Percentiles rank a stretch among this genome's conserved stretches.
These are phyloP conservation scores for Morpho helenor DNA, from an alignment of 2,888 invertebrate species.

Conservation along the genomic window DNA sequence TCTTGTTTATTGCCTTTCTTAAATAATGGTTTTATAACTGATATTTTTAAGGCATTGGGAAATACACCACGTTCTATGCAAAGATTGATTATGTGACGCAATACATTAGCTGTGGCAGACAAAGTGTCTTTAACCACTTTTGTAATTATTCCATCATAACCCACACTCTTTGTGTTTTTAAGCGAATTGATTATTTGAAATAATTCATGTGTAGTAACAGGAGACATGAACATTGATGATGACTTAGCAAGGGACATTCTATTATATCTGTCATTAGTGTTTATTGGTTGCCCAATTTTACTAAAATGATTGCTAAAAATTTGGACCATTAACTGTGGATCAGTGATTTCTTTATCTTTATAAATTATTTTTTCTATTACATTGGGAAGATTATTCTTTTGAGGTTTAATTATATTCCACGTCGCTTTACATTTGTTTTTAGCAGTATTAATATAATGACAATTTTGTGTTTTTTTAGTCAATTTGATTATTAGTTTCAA, in stretches of 20 bases:
- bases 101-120: not conserved
- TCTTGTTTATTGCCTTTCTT: not conserved
- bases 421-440: not conserved
- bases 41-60: not conserved
- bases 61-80: not conserved
- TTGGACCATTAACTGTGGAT: not conserved
- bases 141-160: conserved; percentile 10
- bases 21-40: not conserved
- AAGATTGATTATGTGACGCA: not conserved
- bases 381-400: not conserved
- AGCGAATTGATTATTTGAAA: conserved; percentile 1
- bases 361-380: conserved; percentile 1
- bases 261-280: no score
- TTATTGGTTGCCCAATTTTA: no score
- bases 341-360: not conserved
- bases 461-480: conserved; percentile 1
- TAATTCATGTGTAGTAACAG: not conserved
- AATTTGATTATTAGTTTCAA: conserved; percentile 6
- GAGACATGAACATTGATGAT: not conserved
- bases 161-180: not conserved
- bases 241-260: no score
- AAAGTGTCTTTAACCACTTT: not conserved
- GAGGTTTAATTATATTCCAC: not conserved
- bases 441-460: not conserved
- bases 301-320: not conserved